A percentile compares a stretch with the other conserved stretches of the same genome.
Evolutionary conservation across 2,888 invertebrate genomes (phyloP).

Genomic region (Deilephila elpenor): DNA sequence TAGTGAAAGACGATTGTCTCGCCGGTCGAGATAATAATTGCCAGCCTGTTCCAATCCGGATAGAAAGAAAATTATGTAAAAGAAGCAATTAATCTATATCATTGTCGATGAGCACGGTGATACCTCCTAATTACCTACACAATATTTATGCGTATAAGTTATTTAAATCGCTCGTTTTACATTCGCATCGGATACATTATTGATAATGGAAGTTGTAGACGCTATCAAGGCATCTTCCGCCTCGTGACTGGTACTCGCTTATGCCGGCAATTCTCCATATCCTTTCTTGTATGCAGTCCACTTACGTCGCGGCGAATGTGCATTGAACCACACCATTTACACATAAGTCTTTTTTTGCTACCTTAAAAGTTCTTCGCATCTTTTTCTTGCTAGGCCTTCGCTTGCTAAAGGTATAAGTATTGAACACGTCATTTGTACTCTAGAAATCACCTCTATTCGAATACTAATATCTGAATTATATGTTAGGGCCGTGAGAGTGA

Average conservation of each 20-base stretch:
- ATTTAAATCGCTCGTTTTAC: not conserved
- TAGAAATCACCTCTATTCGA: too few species aligned
- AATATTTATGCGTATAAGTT: not conserved
- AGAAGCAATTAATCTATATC: not conserved
- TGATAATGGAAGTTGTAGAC: slow-evolving; percentile 7
- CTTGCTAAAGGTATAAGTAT: too few species aligned
- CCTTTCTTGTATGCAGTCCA: not conserved
- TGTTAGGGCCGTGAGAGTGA: too few species aligned
- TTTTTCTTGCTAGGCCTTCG: not conserved
- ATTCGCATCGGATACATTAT: slow-evolving; percentile 7
- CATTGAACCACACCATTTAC: not conserved
- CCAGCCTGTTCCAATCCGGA: not conserved
- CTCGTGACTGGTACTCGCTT: not conserved
- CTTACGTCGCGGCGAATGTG: not conserved
- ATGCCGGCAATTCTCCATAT: slow-evolving; percentile 6
- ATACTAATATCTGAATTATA: too few species aligned
- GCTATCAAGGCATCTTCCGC: slow-evolving; percentile 11
- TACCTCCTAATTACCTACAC: not conserved
- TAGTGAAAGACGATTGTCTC: too few species aligned
- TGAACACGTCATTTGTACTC: too few species aligned
- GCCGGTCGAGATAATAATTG: too few species aligned
- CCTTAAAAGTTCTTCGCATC: not conserved
- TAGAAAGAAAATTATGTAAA: not conserved
- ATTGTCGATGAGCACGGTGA: not conserved
- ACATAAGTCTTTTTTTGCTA: not conserved